phyloP scores from a whole-genome alignment of 1,140 invertebrate species.

The Asobara japonica region DNA sequence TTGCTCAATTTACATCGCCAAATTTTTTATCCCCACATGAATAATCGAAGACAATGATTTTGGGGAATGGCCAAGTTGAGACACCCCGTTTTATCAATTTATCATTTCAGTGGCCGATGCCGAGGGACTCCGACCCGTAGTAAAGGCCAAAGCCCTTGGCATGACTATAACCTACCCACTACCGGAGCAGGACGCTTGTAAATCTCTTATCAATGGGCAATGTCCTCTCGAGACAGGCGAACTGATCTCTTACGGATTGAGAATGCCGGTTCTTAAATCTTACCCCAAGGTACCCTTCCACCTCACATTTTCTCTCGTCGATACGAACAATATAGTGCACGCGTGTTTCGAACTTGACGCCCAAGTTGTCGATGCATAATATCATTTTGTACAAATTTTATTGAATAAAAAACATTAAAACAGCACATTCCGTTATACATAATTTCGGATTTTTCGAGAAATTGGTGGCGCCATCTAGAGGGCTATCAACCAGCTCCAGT shows the following conservation, averaged over 20 bases:
- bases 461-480: too few species aligned
- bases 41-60: too few species aligned
- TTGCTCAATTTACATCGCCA: too few species aligned
- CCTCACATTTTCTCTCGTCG: conserved; percentile 43
- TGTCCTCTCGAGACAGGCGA: conserved; percentile 52
- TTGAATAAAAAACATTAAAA: too few species aligned
- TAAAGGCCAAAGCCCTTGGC: conserved; percentile 31
- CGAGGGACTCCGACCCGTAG: conserved; percentile 37
- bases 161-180: conserved; percentile 32
- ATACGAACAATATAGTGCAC: conserved; percentile 28
- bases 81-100: too few species aligned
- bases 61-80: too few species aligned
- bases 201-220: conserved; percentile 32
- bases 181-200: conserved; percentile 48
- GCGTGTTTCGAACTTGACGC: conserved; percentile 44
- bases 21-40: too few species aligned
- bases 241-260: conserved; percentile 45
- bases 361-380: conserved; percentile 34
- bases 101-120: conserved; percentile 39
- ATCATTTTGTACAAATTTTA: too few species aligned
- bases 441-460: too few species aligned
- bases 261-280: conserved; percentile 41
- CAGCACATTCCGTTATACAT: too few species aligned
- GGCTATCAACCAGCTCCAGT: too few species aligned
- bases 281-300: conserved; percentile 42